phyloP scores from a whole-genome alignment of 1,140 invertebrate genomes.

The Drosophila pandora region DNA sequence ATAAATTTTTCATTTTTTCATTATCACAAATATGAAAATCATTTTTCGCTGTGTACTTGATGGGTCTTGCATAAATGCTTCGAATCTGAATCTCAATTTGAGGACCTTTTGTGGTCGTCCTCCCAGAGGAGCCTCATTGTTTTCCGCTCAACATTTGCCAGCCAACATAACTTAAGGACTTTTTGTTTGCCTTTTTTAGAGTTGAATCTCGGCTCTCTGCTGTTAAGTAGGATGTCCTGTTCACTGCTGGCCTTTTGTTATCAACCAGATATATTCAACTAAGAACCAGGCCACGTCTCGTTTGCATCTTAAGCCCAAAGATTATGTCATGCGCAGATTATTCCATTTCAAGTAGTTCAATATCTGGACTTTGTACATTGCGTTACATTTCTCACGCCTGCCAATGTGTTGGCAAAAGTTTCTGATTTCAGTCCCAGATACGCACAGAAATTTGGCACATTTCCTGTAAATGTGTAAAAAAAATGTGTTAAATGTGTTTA shows the following conservation, averaged over 20 bases:
- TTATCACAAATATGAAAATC: not conserved
- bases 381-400: slow-evolving; percentile 79
- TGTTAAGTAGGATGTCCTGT: slow-evolving; percentile 79
- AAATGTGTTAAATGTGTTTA: slow-evolving; percentile 57
- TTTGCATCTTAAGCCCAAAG: slow-evolving; percentile 71
- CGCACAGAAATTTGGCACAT: slow-evolving; percentile 62
- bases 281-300: slow-evolving; percentile 53
- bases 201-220: slow-evolving; percentile 43
- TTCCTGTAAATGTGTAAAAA: slow-evolving; percentile 62
- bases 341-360: slow-evolving; percentile 41
- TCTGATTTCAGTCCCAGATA: slow-evolving; percentile 67
- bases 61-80: slow-evolving; percentile 68
- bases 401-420: slow-evolving; percentile 34
- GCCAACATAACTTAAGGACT: slow-evolving; percentile 83
- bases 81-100: slow-evolving; percentile 21
- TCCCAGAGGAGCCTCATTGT: slow-evolving; percentile 51
- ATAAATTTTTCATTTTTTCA: too few relatives aligned
- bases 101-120: slow-evolving; percentile 34
- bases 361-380: slow-evolving; percentile 35
- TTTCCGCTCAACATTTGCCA: slow-evolving; percentile 56
- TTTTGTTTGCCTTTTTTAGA: slow-evolving; percentile 83
- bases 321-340: slow-evolving; percentile 78
- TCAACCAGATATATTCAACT: slow-evolving; percentile 7
- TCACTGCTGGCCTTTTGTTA: slow-evolving; percentile 40
- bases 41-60: slow-evolving; percentile 12